Base-by-base conservation (phyloP, 2,113 vertebrate genomes). In the Uropsilus gracilis region DNA sequence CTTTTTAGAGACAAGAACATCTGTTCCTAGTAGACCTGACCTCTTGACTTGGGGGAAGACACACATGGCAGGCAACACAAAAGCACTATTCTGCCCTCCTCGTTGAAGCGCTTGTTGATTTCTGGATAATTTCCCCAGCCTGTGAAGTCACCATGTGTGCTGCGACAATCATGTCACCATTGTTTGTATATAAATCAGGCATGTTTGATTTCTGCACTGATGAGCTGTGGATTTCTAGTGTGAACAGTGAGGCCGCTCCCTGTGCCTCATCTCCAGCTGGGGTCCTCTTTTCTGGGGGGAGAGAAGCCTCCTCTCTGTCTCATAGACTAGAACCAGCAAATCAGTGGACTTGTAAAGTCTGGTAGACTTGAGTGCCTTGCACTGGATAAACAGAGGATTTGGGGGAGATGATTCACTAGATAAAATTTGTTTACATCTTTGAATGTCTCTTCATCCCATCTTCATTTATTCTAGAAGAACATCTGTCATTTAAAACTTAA, bases 101-200 rank as follows among this genome's bases (percentile, higher is more conserved):
- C 42, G 89, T 55, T 34, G 18, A 53, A 73, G 66, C n/a, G 63
- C 61, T 86, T 63, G 12, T 71, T 94, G 85, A 76, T 85, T 95
- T 91, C 72, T 68, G 80, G 75, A 90, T 90, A 32, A 90, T 94
- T 90, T 95, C 68, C 92, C 39, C 86, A 94, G 63, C 57, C 78
- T 86, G n/a, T 66, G 44, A 86, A 92, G 39, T 86, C 42, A 59
- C 77, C 69, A 66, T 50, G 80, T 92, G 86, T 83, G 72, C 89
- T 91, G 64, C 94, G 90, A 95, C 95, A 97, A 55, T 92, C 69
- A n/a, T 42, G 57, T 72, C 78, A 84, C 48, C n/a, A 69, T 50
- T 93, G 81, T 96, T 95, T 90, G 71, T 69, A 46, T 55, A 71
- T 96, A 91, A 95, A 84, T 77, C 30, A 78, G 57, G 28, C 81